A percentile compares a stretch with the other conserved stretches of the same genome.
Conservation (phyloP, 2,888 invertebrate genomes). For the Saturnia japonica region DNA sequence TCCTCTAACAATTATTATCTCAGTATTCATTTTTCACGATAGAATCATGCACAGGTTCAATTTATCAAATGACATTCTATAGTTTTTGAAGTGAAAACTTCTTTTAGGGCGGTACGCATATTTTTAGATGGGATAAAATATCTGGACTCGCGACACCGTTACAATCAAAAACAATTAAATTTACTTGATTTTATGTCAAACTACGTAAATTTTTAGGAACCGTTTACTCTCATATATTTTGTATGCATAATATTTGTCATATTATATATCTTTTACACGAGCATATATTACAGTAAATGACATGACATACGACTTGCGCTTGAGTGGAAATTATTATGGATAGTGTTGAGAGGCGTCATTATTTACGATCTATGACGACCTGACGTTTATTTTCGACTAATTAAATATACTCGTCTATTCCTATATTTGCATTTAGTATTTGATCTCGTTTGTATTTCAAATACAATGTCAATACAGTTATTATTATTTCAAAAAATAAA, state of each 20-base stretch:
- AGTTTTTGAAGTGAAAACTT: too few species aligned
- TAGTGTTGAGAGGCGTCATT: not conserved
- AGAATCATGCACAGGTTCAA: too few species aligned
- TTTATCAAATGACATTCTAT: too few species aligned
- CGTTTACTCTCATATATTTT: not conserved
- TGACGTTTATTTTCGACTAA: not conserved
- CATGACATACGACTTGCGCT: not conserved
- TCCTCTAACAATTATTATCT: too few species aligned
- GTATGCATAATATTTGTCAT: not conserved
- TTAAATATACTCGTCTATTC: slow-evolving; percentile 1
- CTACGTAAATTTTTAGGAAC: not conserved
- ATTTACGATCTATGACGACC: not conserved
- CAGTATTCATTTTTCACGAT: too few species aligned
- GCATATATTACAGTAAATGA: not conserved
- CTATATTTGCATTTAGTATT: not conserved
- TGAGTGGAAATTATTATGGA: slow-evolving; percentile 1
- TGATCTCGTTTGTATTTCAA: not conserved
- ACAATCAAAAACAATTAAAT: too few species aligned
- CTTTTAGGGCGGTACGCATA: too few species aligned
- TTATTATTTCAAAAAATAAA: too few species aligned
- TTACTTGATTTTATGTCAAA: not conserved
- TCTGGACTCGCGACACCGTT: too few species aligned
- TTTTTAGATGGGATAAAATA: too few species aligned
- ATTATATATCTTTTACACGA: not conserved
- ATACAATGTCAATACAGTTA: not conserved